Evolutionary conservation across 2,797 vertebrate species (phyloP).

Genomic region (Pagetopsis macropterus): DNA sequence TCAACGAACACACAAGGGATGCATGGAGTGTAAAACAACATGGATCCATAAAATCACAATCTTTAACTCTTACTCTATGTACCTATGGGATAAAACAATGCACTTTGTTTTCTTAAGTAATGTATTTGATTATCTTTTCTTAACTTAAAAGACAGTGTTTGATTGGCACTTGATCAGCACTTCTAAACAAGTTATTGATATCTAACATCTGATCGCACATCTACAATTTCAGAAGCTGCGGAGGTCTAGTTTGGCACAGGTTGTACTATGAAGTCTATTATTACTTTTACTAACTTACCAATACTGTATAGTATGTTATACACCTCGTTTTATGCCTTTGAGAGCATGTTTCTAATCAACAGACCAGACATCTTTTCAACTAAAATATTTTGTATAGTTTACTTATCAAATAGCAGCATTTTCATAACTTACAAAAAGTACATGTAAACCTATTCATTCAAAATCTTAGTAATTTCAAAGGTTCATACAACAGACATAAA

Average conservation of each 20-base stretch:
- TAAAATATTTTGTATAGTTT: slow-evolving; percentile 90
- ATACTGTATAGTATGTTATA: slow-evolving; percentile 84
- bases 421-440: slow-evolving; percentile 90
- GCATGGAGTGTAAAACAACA: slow-evolving; percentile 86
- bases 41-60: slow-evolving; percentile 87
- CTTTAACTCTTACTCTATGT: slow-evolving; percentile 87
- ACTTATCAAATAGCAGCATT: slow-evolving; percentile 91
- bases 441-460: slow-evolving; percentile 91
- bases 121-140: slow-evolving; percentile 87
- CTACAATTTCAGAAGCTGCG: slow-evolving; percentile 88
- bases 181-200: slow-evolving; percentile 88
- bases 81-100: slow-evolving; percentile 86
- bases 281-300: slow-evolving; percentile 87
- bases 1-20: slow-evolving; percentile 88
- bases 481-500: slow-evolving; percentile 89
- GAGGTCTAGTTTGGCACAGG: slow-evolving; percentile 87
- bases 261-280: slow-evolving; percentile 86
- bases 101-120: slow-evolving; percentile 83
- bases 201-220: slow-evolving; percentile 88
- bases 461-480: slow-evolving; percentile 89
- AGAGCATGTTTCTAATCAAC: slow-evolving; percentile 85
- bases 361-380: slow-evolving; percentile 88
- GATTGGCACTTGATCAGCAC: slow-evolving; percentile 89
- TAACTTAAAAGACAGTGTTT: slow-evolving; percentile 86
- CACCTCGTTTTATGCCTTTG: slow-evolving; percentile 82